These are phyloP conservation scores for Ormia ochracea DNA, from an alignment of 2,888 invertebrate genomes.

Conservation along the genomic window DNA sequence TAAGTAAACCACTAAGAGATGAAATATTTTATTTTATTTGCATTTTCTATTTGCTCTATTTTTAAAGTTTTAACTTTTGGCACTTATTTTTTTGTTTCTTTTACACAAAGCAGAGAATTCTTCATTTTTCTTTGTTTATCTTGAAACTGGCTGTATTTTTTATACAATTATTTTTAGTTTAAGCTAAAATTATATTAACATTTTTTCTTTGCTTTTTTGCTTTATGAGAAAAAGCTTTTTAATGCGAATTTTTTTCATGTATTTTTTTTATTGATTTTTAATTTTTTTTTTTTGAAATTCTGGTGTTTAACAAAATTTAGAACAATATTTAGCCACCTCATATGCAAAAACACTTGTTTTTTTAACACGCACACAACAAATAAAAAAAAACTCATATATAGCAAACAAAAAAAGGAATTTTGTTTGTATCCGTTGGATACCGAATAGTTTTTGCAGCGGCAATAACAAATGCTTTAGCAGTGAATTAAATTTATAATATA, in stretches of 20 bases:
- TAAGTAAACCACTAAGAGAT: not conserved
- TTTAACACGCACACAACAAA: slow-evolving; percentile 24
- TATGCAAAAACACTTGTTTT: not conserved
- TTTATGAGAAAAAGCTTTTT: not conserved
- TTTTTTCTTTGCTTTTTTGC: not conserved
- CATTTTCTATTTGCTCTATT: not conserved
- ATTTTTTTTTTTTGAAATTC: not conserved
- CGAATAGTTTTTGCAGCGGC: slow-evolving; percentile 30
- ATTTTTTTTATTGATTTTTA: slow-evolving; percentile 22
- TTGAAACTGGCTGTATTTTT: not conserved
- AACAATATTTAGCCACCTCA: slow-evolving; percentile 13
- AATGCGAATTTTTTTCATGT: not conserved
- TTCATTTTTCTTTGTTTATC: not conserved
- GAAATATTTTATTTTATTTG: not conserved
- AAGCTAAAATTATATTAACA: not conserved
- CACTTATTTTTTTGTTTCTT: slow-evolving; percentile 28
- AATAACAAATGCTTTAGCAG: slow-evolving; percentile 45
- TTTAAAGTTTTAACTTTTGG: not conserved
- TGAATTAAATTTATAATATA: not conserved
- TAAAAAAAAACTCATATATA: not conserved
- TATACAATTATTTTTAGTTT: not conserved
- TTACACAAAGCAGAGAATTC: not conserved
- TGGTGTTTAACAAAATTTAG: slow-evolving; percentile 3
- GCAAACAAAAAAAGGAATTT: slow-evolving; percentile 7
- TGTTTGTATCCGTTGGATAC: slow-evolving; percentile 56